phyloP scores from a whole-genome alignment of 2,888 invertebrate genomes.

The Xestia xanthographa region DNA sequence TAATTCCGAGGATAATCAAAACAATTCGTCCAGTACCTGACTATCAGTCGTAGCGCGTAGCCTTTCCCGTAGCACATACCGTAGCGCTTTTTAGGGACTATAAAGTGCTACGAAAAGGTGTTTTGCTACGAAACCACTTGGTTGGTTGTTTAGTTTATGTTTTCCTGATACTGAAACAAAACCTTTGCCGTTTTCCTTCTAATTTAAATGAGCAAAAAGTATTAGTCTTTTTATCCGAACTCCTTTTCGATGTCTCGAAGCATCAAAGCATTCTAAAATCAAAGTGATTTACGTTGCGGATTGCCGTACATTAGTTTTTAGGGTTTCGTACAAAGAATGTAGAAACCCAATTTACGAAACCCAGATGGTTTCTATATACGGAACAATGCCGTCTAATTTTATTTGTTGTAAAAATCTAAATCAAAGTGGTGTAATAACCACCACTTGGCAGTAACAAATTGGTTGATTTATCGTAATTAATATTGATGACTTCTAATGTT shows the following conservation, averaged over 20 bases:
- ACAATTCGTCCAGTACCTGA: background rate
- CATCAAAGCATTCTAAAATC: constrained; percentile 48
- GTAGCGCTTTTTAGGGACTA: constrained; percentile 21
- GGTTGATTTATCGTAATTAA: background rate
- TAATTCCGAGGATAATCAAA: background rate
- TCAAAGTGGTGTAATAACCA: background rate
- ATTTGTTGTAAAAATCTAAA: background rate
- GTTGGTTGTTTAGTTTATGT: constrained; percentile 9
- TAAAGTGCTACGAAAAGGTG: constrained; percentile 6
- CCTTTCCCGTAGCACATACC: constrained; percentile 32
- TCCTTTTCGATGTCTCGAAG: constrained; percentile 41
- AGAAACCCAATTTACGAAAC: constrained; percentile 8
- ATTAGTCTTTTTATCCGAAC: constrained; percentile 34
- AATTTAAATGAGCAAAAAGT: constrained; percentile 2
- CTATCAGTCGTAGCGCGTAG: constrained; percentile 30
- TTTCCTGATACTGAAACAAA: background rate
- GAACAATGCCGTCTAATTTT: too few species aligned
- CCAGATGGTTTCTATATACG: background rate
- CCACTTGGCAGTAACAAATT: background rate
- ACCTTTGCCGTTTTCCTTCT: background rate
- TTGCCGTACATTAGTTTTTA: constrained; percentile 32
- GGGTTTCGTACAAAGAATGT: constrained; percentile 20
- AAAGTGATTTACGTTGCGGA: constrained; percentile 51
- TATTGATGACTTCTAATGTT: background rate
- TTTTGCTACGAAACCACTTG: constrained; percentile 3